Percentiles rank a stretch among this genome's conserved stretches.
These are phyloP conservation scores for Gasterosteus aculeatus DNA, from an alignment of 2,113 vertebrate species.

Conservation along the genomic window DNA sequence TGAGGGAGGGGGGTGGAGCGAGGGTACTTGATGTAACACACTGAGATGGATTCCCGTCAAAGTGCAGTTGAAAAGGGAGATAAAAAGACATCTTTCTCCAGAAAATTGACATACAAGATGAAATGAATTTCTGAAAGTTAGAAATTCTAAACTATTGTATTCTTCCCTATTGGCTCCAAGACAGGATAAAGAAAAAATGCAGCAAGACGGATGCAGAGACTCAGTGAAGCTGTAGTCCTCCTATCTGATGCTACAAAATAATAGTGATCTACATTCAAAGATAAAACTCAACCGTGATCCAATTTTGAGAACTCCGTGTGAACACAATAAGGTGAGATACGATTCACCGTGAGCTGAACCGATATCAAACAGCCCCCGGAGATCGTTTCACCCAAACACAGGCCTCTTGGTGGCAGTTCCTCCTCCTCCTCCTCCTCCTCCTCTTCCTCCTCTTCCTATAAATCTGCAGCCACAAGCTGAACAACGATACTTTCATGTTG, in stretches of 20 bases:
- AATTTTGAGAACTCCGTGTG: slow-evolving; percentile 56
- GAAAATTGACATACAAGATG: slow-evolving; percentile 36
- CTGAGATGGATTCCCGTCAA: slow-evolving; percentile 30
- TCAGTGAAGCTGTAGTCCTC: slow-evolving; percentile 8
- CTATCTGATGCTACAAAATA: slow-evolving; percentile 32
- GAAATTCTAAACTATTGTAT: slow-evolving; percentile 32
- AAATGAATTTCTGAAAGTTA: slow-evolving; percentile 19
- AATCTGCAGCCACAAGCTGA: slow-evolving; percentile 44
- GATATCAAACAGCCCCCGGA: slow-evolving; percentile 61
- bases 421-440: slow-evolving; percentile 57
- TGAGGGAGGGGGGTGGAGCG: slow-evolving; percentile 19
- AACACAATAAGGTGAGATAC: slow-evolving; percentile 56
- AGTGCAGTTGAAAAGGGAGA: slow-evolving; percentile 45
- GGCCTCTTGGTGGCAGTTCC: slow-evolving; percentile 53
- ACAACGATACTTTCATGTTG: slow-evolving; percentile 56
- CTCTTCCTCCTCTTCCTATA: slow-evolving; percentile 38
- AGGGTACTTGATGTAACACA: slow-evolving; percentile 35
- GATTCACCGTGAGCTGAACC: slow-evolving; percentile 49
- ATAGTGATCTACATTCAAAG: slow-evolving; percentile 50
- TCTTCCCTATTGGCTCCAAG: slow-evolving; percentile 12
- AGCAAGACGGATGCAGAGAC: slow-evolving; percentile 17
- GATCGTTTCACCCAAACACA: slow-evolving; percentile 58
- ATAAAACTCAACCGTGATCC: slow-evolving; percentile 63
- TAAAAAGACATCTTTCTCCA: slow-evolving; percentile 18
- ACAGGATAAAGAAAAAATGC: slow-evolving; percentile 26